Evolutionary conservation across 92 coral and sea anemone genomes (phyloP), one percentile per base, ranked within the genome.

Genomic region (Paragorgia papillata): DNA sequence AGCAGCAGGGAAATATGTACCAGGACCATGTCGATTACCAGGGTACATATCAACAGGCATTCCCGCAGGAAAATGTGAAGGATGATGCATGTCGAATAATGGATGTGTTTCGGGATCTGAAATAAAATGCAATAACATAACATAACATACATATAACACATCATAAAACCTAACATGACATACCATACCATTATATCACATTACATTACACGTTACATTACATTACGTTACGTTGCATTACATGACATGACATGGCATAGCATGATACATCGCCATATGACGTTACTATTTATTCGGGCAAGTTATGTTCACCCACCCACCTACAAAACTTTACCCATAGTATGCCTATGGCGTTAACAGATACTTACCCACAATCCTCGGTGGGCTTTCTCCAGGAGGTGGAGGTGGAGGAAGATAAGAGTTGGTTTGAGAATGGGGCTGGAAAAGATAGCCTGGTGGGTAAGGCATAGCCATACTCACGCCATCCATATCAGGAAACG

Each of bases 371-470:
- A 8, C 48, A 0, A 13, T 29, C 4, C 15, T 34, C 18, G 82
- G 88, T 48, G 97, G 91, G 7, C 90, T 96, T 35, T 90, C 92
- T 30, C 96, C 97, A 21, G 97, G 97, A 56, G 97, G 96, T 28
- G 96, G 96, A 14, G 97, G 96, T 46, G 97, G 96, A 51, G 97
- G 96, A 62, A 88, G 96, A 43, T 86, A 70, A 82, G 88, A 79
- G 41, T 86, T 84, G 14, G 90, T 76, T 51, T 50, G 76, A 14
- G 76, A 30, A 62, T 78, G 56, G 31, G 66, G 66, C 43, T 40
- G 57, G 63, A 28, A 9, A 50, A 43, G 74, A 55, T 63, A 75
- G 27, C 17, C 81, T 22, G 46, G 35, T 17, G 0, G 40, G 29
- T 22, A 53, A 62, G 70, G 24, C 66, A 29, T 54, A 22, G 26